Conservation (phyloP, 2,113 vertebrate genomes). For the Stictonetta naevosa region DNA sequence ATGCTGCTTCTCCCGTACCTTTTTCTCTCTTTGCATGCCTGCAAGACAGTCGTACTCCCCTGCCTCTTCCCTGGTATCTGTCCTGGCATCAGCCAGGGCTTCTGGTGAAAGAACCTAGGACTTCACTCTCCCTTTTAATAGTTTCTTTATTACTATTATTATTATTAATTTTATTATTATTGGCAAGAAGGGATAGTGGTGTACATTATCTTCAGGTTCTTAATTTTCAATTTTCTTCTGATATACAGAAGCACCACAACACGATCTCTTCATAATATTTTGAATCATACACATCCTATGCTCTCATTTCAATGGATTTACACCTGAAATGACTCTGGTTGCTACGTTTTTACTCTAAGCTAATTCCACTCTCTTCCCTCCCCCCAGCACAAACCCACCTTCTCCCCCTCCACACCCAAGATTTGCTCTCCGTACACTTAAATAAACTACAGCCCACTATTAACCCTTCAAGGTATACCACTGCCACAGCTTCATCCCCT, state of each 20-base stretch:
- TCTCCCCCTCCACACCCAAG: conserved; percentile 18
- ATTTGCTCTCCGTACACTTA: background rate
- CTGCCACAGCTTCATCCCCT: background rate
- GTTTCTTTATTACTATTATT: background rate
- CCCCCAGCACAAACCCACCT: background rate
- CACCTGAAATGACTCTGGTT: conserved; percentile 26
- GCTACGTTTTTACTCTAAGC: background rate
- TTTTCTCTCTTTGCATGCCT: background rate
- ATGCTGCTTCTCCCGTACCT: background rate
- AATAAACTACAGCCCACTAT: conserved; percentile 46
- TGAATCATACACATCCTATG: background rate
- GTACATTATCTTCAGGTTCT: background rate
- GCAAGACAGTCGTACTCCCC: background rate
- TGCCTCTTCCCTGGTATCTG: background rate
- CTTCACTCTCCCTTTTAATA: background rate
- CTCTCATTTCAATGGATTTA: background rate
- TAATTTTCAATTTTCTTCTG: background rate
- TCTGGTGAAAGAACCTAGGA: background rate
- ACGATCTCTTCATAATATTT: background rate
- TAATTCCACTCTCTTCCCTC: background rate
- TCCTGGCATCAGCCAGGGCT: background rate
- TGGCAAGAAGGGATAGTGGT: background rate
- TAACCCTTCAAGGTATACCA: conserved; percentile 30
- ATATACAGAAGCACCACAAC: background rate
- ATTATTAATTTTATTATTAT: background rate